Evolutionary conservation across 1,140 invertebrate genomes (phyloP).

Genomic region (Potamilus streckersoni): DNA sequence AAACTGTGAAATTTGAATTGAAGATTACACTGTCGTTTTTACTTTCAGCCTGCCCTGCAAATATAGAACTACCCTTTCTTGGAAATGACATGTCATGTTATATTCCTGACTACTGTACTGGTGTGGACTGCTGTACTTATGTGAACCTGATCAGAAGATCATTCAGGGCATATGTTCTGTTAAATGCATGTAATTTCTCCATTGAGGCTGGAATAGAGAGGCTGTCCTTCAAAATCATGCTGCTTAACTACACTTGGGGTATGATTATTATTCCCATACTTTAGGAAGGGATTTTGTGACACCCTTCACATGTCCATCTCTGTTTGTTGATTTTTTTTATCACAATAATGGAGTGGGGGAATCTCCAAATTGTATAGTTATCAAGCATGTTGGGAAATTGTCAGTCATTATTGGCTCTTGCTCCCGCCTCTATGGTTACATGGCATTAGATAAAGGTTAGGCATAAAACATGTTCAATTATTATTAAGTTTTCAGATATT

Average conservation of each 20-base stretch:
- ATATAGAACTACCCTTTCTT: conserved; percentile 20
- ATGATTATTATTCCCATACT: neutral
- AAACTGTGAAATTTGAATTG: neutral
- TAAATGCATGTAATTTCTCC: conserved; percentile 33
- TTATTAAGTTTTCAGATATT: too few species aligned
- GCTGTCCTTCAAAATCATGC: conserved; percentile 9
- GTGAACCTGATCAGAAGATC: conserved; percentile 29
- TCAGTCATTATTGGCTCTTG: too few species aligned
- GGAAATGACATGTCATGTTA: conserved; percentile 25
- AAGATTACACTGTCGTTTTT: neutral
- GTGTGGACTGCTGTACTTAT: conserved; percentile 29
- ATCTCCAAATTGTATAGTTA: too few species aligned
- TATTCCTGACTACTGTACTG: conserved; percentile 26
- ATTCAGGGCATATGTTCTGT: conserved; percentile 24
- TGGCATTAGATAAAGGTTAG: too few species aligned
- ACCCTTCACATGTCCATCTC: too few species aligned
- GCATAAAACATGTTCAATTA: too few species aligned
- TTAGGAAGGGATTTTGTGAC: too few species aligned
- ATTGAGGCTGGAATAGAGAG: conserved; percentile 38
- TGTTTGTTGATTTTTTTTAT: too few species aligned
- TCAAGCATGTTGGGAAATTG: too few species aligned
- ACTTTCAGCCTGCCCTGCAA: conserved; percentile 13
- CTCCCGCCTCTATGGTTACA: too few species aligned
- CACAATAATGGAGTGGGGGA: too few species aligned
- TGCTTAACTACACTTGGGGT: conserved; percentile 33